Conservation (phyloP, 2,888 invertebrate species). For the Xestobium rufovillosum region DNA sequence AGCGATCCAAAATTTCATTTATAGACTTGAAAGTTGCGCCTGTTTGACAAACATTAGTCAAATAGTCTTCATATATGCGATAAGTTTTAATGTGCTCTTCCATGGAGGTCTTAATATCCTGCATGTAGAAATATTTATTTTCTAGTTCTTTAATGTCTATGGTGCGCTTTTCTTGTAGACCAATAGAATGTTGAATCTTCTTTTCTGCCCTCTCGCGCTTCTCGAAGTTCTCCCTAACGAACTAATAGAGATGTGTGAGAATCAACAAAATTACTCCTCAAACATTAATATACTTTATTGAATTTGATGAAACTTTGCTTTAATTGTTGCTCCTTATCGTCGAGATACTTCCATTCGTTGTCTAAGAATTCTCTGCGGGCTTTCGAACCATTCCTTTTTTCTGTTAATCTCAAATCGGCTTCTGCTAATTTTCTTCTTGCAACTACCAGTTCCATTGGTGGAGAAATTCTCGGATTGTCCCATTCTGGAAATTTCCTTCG, state of each 20-base stretch:
- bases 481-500: conserved; percentile 55
- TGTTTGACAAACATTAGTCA: conserved; percentile 49
- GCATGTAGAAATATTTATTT: conserved; percentile 45
- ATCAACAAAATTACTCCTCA: no score
- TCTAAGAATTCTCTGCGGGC: conserved; percentile 45
- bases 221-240: conserved; percentile 55
- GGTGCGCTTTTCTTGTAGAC: conserved; percentile 44
- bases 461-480: conserved; percentile 51
- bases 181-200: conserved; percentile 50
- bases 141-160: conserved; percentile 49
- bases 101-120: conserved; percentile 48
- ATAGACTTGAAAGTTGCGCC: conserved; percentile 52
- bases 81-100: conserved; percentile 50
- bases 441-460: conserved; percentile 50
- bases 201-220: conserved; percentile 54
- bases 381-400: conserved; percentile 44
- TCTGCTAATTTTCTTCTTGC: conserved; percentile 48
- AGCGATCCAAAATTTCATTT: conserved; percentile 55
- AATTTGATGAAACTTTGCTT: conserved; percentile 55
- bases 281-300: conserved; percentile 44
- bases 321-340: conserved; percentile 47
- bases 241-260: conserved; percentile 42
- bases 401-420: conserved; percentile 45
- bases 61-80: conserved; percentile 53
- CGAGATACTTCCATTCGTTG: conserved; percentile 49